Evolutionary conservation across 2,113 vertebrate species (phyloP), one percentile per base, ranked within the genome.

Genomic region (Nematolebias whitei): DNA sequence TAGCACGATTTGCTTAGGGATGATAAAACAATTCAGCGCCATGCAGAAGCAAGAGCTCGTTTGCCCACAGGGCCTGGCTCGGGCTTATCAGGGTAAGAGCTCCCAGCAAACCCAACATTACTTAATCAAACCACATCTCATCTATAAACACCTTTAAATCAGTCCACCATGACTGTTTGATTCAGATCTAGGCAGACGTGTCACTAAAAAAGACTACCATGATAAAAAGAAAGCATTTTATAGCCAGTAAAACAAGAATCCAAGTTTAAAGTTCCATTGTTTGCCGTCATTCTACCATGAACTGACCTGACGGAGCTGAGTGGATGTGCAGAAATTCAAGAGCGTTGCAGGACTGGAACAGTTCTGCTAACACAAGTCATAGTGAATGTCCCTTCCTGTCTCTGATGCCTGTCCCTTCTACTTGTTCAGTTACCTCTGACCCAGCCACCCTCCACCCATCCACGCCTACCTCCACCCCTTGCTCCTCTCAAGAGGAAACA

Each of bases 351-450:
- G 19, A 69, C 68, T 45, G 68, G 19, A 70, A 20, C 58, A 44
- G 66, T 63, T 51, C 58, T 70, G 77, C 71, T 68, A 63, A 79
- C 73, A 60, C 71, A 72, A 48, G 84, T 80, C 87, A 86, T 80
- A 43, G 52, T 41, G 65, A 71, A 45, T 58, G 68, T 16, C 47
- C 59, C 39, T 48, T 16, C 49, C 63, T 68, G 57, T 29, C 24
- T 45, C 11, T 19, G 66, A 55, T 8, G 26, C 58, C 43, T 12
- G 54, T 61, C 68, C 78, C 76, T 76, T 83, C 72, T 78, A 74
- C 63, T 67, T 58, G 39, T 38, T 57, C 80, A 57, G 54, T 76
- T 73, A 73, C 68, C 76, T 65, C 51, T 72, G 59, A 71, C 67
- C 71, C 54, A 19, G 2, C 61, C 56, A 18, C n/a, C 20, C 38